These are phyloP conservation scores for Horisme vitalbata DNA, from an alignment of 2,888 invertebrate genomes.

Conservation along the genomic window DNA sequence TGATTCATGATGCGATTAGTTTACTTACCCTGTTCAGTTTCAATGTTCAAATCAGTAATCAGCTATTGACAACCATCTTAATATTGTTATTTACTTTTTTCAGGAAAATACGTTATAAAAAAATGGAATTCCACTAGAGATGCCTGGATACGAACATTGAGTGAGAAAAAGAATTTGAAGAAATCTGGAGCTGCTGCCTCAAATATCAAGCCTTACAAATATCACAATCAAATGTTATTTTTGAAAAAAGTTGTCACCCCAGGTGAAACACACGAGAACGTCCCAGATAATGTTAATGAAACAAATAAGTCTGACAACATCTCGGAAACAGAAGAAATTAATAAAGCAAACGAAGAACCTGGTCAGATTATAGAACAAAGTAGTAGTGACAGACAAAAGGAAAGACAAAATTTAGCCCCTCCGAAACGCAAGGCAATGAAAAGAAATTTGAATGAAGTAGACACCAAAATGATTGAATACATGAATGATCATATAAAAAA, in stretches of 20 bases:
- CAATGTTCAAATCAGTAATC: too few relatives aligned
- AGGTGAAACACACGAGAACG: slow-evolving; percentile 33
- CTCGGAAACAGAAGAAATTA: slow-evolving; percentile 10
- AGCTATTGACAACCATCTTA: too few relatives aligned
- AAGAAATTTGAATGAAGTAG: slow-evolving; percentile 32
- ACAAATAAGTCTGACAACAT: slow-evolving; percentile 1
- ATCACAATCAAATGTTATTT: slow-evolving; percentile 35
- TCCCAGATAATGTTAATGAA: slow-evolving; percentile 16
- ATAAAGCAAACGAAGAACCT: slow-evolving; percentile 17
- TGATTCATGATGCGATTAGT: too few relatives aligned
- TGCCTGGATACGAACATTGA: slow-evolving; percentile 27
- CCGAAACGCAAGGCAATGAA: slow-evolving; percentile 29
- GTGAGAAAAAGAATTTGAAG: slow-evolving; percentile 29
- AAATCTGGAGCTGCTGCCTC: too few relatives aligned
- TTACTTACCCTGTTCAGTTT: too few relatives aligned
- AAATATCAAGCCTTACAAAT: slow-evolving; percentile 35
- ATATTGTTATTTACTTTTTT: slow-evolving; percentile 22
- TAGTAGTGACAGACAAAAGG: slow-evolving; percentile 32
- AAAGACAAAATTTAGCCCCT: slow-evolving; percentile 30
- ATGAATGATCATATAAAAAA: slow-evolving; percentile 25
- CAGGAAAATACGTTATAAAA: slow-evolving; percentile 13
- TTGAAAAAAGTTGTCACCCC: slow-evolving; percentile 34
- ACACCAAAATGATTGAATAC: slow-evolving; percentile 29
- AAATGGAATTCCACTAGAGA: slow-evolving; percentile 12
- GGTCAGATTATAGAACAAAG: slow-evolving; percentile 19